Evolutionary conservation across 2,797 vertebrate species (phyloP).

Genomic region (Dromococcyx pavoninus): DNA sequence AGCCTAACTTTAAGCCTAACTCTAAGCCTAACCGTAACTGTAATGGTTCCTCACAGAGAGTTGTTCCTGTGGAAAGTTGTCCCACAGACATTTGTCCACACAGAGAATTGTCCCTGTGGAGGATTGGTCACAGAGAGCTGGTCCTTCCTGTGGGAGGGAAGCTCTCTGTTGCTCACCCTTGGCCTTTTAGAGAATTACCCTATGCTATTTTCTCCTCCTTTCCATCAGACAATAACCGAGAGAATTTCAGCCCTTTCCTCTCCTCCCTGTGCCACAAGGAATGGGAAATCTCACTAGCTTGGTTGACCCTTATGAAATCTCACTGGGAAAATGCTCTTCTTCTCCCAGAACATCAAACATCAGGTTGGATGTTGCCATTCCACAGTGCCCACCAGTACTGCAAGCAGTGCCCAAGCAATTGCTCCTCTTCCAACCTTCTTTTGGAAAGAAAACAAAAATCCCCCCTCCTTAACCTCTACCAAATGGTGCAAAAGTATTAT

Average conservation of each 20-base stretch:
- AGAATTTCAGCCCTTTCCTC: neutral
- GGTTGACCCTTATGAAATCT: neutral
- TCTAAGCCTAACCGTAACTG: no score
- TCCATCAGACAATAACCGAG: neutral
- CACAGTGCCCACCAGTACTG: neutral
- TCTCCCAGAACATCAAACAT: neutral
- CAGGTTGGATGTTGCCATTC: accelerated
- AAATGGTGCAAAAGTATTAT: neutral
- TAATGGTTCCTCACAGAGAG: no score
- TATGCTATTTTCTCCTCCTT: neutral
- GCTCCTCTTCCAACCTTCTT: neutral
- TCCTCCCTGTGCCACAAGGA: neutral
- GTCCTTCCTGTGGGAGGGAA: neutral
- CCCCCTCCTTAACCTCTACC: neutral
- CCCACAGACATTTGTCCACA: no score
- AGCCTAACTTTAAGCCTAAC: no score
- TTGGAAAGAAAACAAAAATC: neutral
- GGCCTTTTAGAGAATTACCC: neutral
- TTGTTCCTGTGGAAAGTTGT: no score
- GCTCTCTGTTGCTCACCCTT: neutral
- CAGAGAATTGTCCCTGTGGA: no score
- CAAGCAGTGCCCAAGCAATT: neutral
- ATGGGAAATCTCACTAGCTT: neutral
- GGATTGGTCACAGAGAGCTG: no score
- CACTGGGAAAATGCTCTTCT: neutral